A percentile compares a stretch with the other conserved stretches of the same genome.
Conservation (phyloP, 2,113 vertebrate species). For the Bufo gargarizans region DNA sequence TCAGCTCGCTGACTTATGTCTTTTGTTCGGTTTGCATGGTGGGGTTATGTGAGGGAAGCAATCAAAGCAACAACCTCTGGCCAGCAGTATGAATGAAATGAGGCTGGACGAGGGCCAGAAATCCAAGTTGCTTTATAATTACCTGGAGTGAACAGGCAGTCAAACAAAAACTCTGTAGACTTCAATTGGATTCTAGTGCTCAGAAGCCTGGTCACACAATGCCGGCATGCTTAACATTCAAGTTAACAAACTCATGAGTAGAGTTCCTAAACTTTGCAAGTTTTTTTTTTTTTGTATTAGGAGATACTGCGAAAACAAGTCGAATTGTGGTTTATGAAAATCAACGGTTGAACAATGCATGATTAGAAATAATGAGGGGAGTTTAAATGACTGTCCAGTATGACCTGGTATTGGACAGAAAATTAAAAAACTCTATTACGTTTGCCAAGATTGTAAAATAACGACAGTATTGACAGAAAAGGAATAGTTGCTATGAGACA, state of each 20-base stretch:
- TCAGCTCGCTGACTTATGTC: constrained; percentile 44
- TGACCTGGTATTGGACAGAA: background rate
- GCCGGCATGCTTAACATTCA: background rate
- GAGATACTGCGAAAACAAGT: background rate
- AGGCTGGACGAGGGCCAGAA: constrained; percentile 45
- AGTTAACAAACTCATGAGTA: background rate
- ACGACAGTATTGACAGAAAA: no score
- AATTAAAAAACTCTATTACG: background rate
- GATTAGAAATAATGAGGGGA: background rate
- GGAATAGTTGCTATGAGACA: no score
- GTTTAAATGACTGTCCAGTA: background rate
- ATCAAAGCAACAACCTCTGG: constrained; percentile 54
- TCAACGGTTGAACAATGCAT: background rate
- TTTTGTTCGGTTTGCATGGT: constrained; percentile 43
- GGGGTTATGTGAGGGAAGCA: constrained; percentile 39
- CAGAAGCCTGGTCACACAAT: constrained; percentile 26
- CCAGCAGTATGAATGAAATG: constrained; percentile 48
- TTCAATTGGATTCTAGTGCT: constrained; percentile 36
- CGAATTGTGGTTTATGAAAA: background rate
- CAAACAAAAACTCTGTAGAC: constrained; percentile 36
- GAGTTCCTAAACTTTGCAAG: background rate
- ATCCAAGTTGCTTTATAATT: constrained; percentile 54
- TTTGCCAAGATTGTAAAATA: background rate
- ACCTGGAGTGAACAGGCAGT: constrained; percentile 56
- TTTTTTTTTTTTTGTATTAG: background rate